A percentile compares a stretch with the other conserved stretches of the same genome.
These are phyloP conservation scores for Helicolenus hilgendorfi DNA, from an alignment of 2,797 vertebrate genomes.

Conservation along the genomic window DNA sequence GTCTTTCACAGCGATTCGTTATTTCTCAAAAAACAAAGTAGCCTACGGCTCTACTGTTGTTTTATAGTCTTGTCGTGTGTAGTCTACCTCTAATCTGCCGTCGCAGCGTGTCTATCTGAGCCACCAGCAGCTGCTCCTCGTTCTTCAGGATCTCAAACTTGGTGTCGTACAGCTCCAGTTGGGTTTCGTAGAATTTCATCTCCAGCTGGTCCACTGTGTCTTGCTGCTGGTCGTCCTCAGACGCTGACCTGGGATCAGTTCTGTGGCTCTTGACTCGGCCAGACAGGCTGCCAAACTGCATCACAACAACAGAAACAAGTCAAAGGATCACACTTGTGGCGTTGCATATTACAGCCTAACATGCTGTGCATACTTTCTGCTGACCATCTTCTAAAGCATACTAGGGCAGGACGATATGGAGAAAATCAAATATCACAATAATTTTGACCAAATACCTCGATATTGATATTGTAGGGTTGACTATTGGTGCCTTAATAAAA, in stretches of 20 bases:
- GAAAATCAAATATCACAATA: no score
- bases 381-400: background rate
- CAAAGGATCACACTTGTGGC: background rate
- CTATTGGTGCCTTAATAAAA: no score
- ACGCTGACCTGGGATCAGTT: background rate
- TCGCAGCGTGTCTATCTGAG: conserved; percentile 92
- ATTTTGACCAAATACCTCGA: no score
- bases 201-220: conserved; percentile 92
- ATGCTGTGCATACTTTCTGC: background rate
- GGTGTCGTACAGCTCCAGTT: conserved; percentile 94
- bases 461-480: no score
- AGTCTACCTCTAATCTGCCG: conserved; percentile 94
- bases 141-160: conserved; percentile 96
- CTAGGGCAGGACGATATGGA: no score
- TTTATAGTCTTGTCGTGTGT: background rate
- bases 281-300: conserved; percentile 90
- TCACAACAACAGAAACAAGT: conserved; percentile 7
- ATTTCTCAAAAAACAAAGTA: background rate
- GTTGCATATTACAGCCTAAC: background rate
- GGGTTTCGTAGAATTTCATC: conserved; percentile 95
- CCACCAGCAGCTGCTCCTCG: conserved; percentile 95
- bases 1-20: background rate
- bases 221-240: conserved; percentile 39
- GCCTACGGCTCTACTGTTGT: background rate
- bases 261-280: conserved; percentile 36